phyloP scores from a whole-genome alignment of 2,113 vertebrate genomes.

The Nanorana parkeri region DNA sequence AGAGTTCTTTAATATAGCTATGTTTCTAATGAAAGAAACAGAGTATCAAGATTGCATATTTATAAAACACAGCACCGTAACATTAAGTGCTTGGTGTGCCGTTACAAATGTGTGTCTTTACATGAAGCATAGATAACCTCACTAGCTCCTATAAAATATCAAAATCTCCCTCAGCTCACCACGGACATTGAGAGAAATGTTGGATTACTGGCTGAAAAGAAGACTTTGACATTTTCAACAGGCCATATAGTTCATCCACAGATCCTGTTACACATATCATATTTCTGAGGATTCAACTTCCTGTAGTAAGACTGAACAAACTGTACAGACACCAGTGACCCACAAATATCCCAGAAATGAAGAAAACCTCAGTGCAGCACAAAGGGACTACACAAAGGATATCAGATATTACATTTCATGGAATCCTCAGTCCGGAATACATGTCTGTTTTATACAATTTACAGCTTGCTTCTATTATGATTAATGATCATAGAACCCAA shows the following conservation, averaged over 20 bases:
- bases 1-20: too few relatives aligned
- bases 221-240: constrained; percentile 35
- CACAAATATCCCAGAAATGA: constrained; percentile 34
- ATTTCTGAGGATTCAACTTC: constrained; percentile 15
- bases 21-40: too few relatives aligned
- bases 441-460: constrained; percentile 35
- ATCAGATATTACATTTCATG: constrained; percentile 40
- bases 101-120: constrained; percentile 7
- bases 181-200: neutral
- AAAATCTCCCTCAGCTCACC: constrained; percentile 28
- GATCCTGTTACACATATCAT: constrained; percentile 6
- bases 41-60: too few relatives aligned
- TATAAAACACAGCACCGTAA: neutral
- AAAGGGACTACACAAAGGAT: constrained; percentile 33
- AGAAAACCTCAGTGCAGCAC: constrained; percentile 4
- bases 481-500: constrained; percentile 24
- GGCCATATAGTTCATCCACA: constrained; percentile 25
- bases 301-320: constrained; percentile 16
- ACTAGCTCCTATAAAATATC: constrained; percentile 28
- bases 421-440: constrained; percentile 19
- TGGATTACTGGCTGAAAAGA: constrained; percentile 4
- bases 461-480: constrained; percentile 31
- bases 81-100: neutral
- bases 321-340: constrained; percentile 34
- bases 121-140: constrained; percentile 6